These are phyloP conservation scores for Protobothrops flavoviridis DNA, from an alignment of 2,113 vertebrate genomes.

Conservation along the genomic window DNA sequence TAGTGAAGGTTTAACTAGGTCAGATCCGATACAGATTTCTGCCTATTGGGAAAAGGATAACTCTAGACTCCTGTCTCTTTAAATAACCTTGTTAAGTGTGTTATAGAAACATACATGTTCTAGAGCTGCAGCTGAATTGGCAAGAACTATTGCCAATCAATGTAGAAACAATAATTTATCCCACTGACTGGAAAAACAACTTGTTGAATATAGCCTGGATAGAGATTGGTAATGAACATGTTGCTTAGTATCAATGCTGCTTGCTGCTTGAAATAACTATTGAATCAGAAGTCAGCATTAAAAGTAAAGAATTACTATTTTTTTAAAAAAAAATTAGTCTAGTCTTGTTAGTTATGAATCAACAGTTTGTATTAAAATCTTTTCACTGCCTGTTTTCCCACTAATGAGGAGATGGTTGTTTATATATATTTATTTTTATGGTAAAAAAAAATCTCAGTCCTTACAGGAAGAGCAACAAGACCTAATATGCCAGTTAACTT, in stretches of 20 bases:
- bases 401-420: not conserved
- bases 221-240: not conserved
- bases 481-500: not conserved
- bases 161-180: not conserved
- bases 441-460: slow-evolving; percentile 7
- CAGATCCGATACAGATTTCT: not conserved
- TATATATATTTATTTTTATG: not conserved
- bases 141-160: too few species aligned
- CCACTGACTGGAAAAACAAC: not conserved
- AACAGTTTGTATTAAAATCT: not conserved
- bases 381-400: not conserved
- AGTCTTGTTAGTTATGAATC: not conserved
- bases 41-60: not conserved
- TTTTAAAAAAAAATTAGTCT: not conserved
- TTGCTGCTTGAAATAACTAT: not conserved
- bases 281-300: not conserved
- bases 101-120: not conserved
- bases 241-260: not conserved
- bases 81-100: not conserved
- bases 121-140: not conserved
- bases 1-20: not conserved
- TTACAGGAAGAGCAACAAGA: not conserved
- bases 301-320: not conserved
- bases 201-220: not conserved
- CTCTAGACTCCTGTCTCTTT: not conserved